phyloP scores from a whole-genome alignment of 2,888 invertebrate species.

The Ferrisia virgata region DNA sequence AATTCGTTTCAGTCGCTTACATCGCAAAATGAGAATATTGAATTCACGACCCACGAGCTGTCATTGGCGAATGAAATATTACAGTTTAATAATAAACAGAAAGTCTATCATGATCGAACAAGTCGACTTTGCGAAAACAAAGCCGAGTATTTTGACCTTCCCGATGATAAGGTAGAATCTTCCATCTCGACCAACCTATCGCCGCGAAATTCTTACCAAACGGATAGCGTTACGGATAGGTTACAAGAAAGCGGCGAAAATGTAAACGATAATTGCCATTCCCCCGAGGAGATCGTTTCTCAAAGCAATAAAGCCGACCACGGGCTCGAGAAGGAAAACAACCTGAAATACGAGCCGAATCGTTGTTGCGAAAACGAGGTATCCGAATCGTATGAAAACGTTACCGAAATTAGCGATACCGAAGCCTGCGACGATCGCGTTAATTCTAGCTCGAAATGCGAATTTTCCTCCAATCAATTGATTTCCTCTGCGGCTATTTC shows the following conservation, averaged over 20 bases:
- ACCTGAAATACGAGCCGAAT: background rate
- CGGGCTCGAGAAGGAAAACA: background rate
- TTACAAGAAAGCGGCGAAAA: background rate
- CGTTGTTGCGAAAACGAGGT: background rate
- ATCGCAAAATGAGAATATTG: constrained; percentile 12
- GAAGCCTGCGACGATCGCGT: background rate
- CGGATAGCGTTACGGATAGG: background rate
- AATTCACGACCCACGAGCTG: background rate
- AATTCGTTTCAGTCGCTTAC: constrained; percentile 18
- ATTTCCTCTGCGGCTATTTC: background rate
- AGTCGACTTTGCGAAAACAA: background rate
- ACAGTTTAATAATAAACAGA: constrained; percentile 25
- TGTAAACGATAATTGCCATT: background rate
- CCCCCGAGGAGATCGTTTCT: background rate
- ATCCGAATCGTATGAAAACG: background rate
- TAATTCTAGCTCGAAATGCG: background rate
- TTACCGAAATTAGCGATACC: constrained; percentile 1
- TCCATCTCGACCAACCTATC: background rate
- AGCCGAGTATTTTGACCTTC: constrained; percentile 13
- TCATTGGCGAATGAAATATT: constrained; percentile 15
- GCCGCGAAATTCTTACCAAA: background rate
- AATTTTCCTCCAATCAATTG: background rate
- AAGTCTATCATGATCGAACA: background rate
- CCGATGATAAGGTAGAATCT: background rate
- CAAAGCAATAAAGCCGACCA: background rate